A percentile compares a stretch with the other conserved stretches of the same genome.
These are phyloP conservation scores for Volucella zonaria DNA, from an alignment of 2,888 invertebrate species.

Conservation along the genomic window DNA sequence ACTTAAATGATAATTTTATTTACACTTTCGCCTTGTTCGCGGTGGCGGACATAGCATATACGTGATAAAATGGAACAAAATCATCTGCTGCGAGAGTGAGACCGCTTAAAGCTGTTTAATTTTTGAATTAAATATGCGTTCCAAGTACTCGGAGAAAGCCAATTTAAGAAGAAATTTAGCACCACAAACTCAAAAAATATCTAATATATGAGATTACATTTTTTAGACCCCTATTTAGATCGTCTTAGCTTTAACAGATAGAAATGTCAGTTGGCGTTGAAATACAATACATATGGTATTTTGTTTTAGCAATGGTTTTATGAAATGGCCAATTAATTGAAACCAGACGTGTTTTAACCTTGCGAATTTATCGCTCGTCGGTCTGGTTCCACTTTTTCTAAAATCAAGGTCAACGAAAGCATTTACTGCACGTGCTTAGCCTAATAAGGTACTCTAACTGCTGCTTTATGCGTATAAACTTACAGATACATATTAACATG, in stretches of 20 bases:
- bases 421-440: slow-evolving; percentile 1
- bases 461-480: not conserved
- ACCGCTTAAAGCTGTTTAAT: slow-evolving; percentile 53
- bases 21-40: slow-evolving; percentile 53
- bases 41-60: slow-evolving; percentile 9
- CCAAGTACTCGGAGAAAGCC: slow-evolving; percentile 59
- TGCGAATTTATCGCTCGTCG: slow-evolving; percentile 18
- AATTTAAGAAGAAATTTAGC: slow-evolving; percentile 36
- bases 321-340: not conserved
- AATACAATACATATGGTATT: no score
- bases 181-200: no score
- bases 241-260: no score
- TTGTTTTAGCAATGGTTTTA: no score
- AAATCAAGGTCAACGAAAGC: slow-evolving; percentile 57
- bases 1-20: slow-evolving; percentile 67
- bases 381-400: slow-evolving; percentile 6
- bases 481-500: not conserved
- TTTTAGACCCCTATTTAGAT: no score
- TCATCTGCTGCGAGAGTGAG: slow-evolving; percentile 43
- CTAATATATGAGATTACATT: no score
- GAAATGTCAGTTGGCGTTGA: no score
- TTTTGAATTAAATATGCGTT: slow-evolving; percentile 54
- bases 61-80: slow-evolving; percentile 61
- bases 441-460: not conserved
- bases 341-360: slow-evolving; percentile 1